Evolutionary conservation across 2,113 vertebrate genomes (phyloP).

Genomic region (Tupaia chinensis): DNA sequence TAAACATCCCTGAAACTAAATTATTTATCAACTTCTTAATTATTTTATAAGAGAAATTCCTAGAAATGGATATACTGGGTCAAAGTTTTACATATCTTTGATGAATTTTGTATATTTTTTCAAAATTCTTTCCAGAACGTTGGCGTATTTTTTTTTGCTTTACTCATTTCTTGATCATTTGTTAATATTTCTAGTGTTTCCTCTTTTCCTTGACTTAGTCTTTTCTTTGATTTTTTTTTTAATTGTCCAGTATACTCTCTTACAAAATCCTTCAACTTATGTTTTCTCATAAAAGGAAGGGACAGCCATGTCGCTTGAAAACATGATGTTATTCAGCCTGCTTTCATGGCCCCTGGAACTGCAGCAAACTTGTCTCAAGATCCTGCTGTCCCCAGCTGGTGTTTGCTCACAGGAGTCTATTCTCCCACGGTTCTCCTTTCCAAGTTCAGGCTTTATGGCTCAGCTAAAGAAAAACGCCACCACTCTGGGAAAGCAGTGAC

Average conservation of each 20-base stretch:
- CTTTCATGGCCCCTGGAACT: neutral
- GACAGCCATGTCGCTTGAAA: neutral
- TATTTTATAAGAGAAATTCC: conserved; percentile 51
- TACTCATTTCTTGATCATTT: conserved; percentile 2
- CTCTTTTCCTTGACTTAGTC: neutral
- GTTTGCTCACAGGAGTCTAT: conserved; percentile 37
- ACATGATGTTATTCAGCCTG: neutral
- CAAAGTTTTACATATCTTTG: neutral
- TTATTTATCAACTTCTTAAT: conserved; percentile 44
- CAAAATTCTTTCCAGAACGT: conserved; percentile 5
- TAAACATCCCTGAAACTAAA: conserved; percentile 51
- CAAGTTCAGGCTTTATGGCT: conserved; percentile 66
- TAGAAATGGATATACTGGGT: neutral
- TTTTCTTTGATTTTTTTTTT: conserved; percentile 27
- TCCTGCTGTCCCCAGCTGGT: conserved; percentile 50
- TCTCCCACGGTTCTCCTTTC: conserved; percentile 65
- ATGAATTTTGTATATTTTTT: conserved; percentile 34
- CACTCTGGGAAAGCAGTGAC: neutral
- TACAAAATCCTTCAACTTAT: conserved; percentile 15
- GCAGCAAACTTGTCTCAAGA: neutral
- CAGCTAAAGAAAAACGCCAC: conserved; percentile 51
- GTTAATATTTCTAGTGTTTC: neutral
- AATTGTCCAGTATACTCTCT: neutral
- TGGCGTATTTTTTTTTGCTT: neutral
- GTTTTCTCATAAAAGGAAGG: conserved; percentile 33